Percentiles rank a stretch among this genome's conserved stretches.
Evolutionary conservation across 2,797 vertebrate genomes (phyloP).

Genomic region (Microcaecilia unicolor): DNA sequence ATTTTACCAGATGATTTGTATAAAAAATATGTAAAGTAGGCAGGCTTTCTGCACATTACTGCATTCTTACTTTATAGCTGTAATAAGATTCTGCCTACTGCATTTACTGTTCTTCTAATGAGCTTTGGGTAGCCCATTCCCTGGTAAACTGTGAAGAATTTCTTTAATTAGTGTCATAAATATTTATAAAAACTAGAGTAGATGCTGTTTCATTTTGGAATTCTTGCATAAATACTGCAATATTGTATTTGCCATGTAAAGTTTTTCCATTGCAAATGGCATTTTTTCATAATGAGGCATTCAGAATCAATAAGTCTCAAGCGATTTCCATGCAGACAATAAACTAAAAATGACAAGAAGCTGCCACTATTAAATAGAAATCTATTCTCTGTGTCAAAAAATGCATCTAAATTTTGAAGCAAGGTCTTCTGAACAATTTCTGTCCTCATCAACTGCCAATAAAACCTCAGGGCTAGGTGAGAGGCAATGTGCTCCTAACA

Average conservation of each 20-base stretch:
- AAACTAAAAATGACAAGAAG: slow-evolving; percentile 25
- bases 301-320: slow-evolving; percentile 14
- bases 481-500: too few species aligned
- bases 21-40: slow-evolving; percentile 12
- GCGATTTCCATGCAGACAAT: slow-evolving; percentile 14
- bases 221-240: slow-evolving; percentile 27
- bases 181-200: slow-evolving; percentile 38
- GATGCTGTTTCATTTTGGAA: slow-evolving; percentile 22
- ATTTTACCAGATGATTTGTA: slow-evolving; percentile 1
- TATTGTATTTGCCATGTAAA: slow-evolving; percentile 19
- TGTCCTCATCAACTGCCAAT: too few species aligned
- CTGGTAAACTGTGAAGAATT: slow-evolving; percentile 25
- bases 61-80: slow-evolving; percentile 18
- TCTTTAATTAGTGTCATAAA: slow-evolving; percentile 44
- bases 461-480: too few species aligned
- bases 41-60: slow-evolving; percentile 12
- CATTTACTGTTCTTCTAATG: slow-evolving; percentile 26
- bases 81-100: slow-evolving; percentile 21
- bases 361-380: slow-evolving; percentile 19
- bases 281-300: slow-evolving; percentile 10
- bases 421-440: too few species aligned
- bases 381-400: neutral
- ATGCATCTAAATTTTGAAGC: slow-evolving; percentile 9
- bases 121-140: slow-evolving; percentile 22
- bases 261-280: slow-evolving; percentile 16